Evolutionary conservation across 2,888 invertebrate species (phyloP).

Genomic region (Heliconius hortense): DNA sequence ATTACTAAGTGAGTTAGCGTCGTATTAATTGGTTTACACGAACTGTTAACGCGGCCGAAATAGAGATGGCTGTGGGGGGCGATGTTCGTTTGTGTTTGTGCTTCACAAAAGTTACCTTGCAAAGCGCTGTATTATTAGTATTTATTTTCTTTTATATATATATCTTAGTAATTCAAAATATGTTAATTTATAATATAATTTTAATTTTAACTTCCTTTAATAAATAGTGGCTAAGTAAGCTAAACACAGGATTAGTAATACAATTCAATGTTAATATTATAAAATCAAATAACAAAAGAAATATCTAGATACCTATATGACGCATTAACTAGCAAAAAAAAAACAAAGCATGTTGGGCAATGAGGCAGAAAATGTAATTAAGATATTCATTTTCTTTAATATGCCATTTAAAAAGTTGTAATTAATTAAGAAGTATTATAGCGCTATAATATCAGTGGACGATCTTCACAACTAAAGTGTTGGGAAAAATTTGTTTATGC

Average conservation of each 20-base stretch:
- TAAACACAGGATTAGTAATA: no score
- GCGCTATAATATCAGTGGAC: not conserved
- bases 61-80: slow-evolving; percentile 8
- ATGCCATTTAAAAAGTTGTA: not conserved
- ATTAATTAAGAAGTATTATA: not conserved
- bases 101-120: not conserved
- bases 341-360: not conserved
- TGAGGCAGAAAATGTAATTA: not conserved
- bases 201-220: not conserved
- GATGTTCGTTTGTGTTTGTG: not conserved
- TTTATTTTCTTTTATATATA: not conserved
- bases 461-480: not conserved
- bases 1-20: slow-evolving; percentile 70
- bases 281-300: not conserved
- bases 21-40: slow-evolving; percentile 68
- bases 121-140: not conserved
- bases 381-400: not conserved
- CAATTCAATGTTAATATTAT: not conserved
- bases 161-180: not conserved
- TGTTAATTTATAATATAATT: not conserved
- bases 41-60: slow-evolving; percentile 51
- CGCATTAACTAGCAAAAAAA: not conserved
- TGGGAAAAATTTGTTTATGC: slow-evolving; percentile 15
- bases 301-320: not conserved
- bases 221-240: not conserved